Evolutionary conservation across 2,888 invertebrate genomes (phyloP), one percentile per base, ranked within the genome.

Genomic region (Parochlus steinenii): DNA sequence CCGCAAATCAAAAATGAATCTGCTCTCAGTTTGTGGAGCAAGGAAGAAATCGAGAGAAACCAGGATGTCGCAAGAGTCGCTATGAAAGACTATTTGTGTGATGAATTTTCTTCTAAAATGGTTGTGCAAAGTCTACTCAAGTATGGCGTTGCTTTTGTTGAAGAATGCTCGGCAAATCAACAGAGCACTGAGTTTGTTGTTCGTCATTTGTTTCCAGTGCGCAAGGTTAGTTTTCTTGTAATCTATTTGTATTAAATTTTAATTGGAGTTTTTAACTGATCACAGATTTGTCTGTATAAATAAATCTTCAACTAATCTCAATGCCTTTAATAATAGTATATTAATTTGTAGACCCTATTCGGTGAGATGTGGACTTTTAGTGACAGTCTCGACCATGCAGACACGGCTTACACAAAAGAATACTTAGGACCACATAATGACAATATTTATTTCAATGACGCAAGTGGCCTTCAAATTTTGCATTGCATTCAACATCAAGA

Each of bases 381-480:
- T 4, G 64, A 68, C 12, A 53, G 62, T 18, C 52, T 62, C 8
- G 64, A 65, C 4, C 71, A 73, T 44, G 68, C 69, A 1, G 85
- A 85, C 47, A 75, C 77, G 0, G 78, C 83, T 0, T 85, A 81
- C 47, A 71, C 74, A 0, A 71, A 65, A 24, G 56, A 70, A 3
- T 65, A 66, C 11, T 57, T 86, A 1, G 74, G 72, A 3, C 64
- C 72, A 1, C 85, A 86, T 48, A 81, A 72, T 3, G 85, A 85
- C 48, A 77, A 71, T 36, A 81, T 80, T 0, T 86, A 83, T 48
- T 78, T 79, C 44, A 68, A 67, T 33, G 74, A 79, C 51, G 70
- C 81, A 2, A 69, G 75, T 31, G 82, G 82, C 0, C 48, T 70
- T 19, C 67, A 71, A 53, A 63, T 70, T 4, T 65, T 75, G 34